Evolutionary conservation across 1,140 invertebrate genomes (phyloP), one percentile per base, ranked within the genome.

Genomic region (Colletes gigas): DNA sequence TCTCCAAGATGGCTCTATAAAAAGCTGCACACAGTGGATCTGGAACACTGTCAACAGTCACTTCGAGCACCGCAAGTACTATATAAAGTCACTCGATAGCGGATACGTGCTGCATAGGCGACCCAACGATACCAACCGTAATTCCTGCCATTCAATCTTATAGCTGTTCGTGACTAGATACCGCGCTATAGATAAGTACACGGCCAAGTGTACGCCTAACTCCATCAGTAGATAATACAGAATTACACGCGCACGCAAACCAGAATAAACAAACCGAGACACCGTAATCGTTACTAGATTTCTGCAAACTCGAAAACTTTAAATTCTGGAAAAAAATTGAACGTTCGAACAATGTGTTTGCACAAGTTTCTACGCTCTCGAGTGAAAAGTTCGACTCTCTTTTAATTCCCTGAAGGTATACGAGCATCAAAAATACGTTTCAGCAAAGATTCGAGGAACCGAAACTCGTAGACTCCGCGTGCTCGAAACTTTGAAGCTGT

Each of bases 131-230:
- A 41, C 68, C 21, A 62, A 78, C 47, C 39, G 68, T 78, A 62
- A 78, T 63, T 78, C 68, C 47, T 71, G 76, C 44, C 76, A 78
- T 72, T 78, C 68, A 63, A 71, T 78, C 76, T 78, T 72, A 72
- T 62, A 19, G 57, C 68, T 63, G 76, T 72, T 78, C 68, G 76
- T 72, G 76, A 78, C 76, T 54, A 69, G 65, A 77, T 44, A 50
- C 54, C 19, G 12, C 12, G n/a, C 39, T 15, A n/a, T 62, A 54
- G 68, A 63, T 78, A 71, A 54, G 69, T 78, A 54, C 69, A 63
- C 54, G n/a, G 17, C 14, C n/a, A 54, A 78, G 30, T 62, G 69
- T 63, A 78, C 72, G 44, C 69, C 39, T 30, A 52, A 52, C 39
- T n/a, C 17, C 9, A 60, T 41, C 69, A 55, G 3, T 30, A 54